phyloP scores from a whole-genome alignment of 2,888 invertebrate species.

The Agonum fuliginosum region DNA sequence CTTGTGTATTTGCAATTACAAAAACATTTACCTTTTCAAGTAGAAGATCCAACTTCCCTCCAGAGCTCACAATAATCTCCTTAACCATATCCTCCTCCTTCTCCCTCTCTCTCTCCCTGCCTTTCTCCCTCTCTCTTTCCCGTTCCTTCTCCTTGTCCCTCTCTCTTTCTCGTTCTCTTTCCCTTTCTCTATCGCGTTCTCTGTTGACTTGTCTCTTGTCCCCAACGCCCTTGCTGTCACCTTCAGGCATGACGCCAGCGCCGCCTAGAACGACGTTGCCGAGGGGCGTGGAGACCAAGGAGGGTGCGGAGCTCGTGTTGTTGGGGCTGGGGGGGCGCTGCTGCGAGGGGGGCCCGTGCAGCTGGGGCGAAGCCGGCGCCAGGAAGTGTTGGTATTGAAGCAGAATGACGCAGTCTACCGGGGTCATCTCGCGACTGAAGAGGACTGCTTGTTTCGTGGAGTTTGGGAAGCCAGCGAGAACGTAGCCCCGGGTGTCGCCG shows the following conservation, averaged over 20 bases:
- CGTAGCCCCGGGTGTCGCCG: constrained; percentile 73
- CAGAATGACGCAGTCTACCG: constrained; percentile 37
- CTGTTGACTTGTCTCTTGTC: neutral
- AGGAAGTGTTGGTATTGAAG: neutral
- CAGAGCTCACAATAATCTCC: constrained; percentile 1
- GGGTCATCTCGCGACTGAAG: constrained; percentile 68
- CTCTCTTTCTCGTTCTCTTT: constrained; percentile 1
- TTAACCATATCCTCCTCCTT: neutral
- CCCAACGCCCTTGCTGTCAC: constrained; percentile 2
- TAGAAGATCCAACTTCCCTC: constrained; percentile 27
- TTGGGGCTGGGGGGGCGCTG: too few relatives aligned
- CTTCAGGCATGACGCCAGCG: neutral
- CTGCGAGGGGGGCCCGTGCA: too few relatives aligned
- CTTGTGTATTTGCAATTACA: neutral
- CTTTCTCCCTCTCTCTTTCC: neutral
- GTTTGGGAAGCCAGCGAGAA: constrained; percentile 77
- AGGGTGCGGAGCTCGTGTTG: too few relatives aligned
- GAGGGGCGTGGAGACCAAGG: too few relatives aligned
- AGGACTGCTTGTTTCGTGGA: constrained; percentile 71
- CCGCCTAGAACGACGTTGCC: too few relatives aligned
- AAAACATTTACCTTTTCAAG: constrained; percentile 40
- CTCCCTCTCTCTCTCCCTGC: neutral
- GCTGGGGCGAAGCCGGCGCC: too few relatives aligned
- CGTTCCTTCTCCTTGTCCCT: neutral
- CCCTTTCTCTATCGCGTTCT: neutral